Conservation (phyloP, 2,797 vertebrate genomes). For the Poecilia gillii region DNA sequence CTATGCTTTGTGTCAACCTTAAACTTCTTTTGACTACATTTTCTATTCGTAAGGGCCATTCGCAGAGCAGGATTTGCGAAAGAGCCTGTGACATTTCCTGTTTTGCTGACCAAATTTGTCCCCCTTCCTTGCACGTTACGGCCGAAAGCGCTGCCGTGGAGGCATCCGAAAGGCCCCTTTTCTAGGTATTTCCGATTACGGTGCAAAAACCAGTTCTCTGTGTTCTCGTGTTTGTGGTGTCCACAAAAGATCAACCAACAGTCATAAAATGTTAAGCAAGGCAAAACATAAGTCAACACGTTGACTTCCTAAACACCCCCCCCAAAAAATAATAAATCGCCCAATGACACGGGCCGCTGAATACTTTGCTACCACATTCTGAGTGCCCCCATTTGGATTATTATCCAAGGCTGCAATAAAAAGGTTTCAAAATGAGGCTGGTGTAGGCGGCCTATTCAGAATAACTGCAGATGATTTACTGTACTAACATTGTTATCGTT, state of each 20-base stretch:
- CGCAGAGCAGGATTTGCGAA: conserved; percentile 27
- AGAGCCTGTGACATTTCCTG: conserved; percentile 38
- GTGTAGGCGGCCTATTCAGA: background rate
- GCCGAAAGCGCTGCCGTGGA: conserved; percentile 24
- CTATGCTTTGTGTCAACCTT: conserved; percentile 33
- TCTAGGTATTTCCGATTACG: conserved; percentile 49
- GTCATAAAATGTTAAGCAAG: conserved; percentile 36
- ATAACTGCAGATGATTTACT: background rate
- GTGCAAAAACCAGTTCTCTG: conserved; percentile 63
- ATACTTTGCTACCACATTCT: conserved; percentile 10
- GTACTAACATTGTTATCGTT: conserved; percentile 3
- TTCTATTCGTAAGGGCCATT: conserved; percentile 22
- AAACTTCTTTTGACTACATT: conserved; percentile 41
- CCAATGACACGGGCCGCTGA: conserved; percentile 26
- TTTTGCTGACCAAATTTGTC: conserved; percentile 38
- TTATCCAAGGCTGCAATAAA: conserved; percentile 16
- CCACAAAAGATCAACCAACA: conserved; percentile 61
- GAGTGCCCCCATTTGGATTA: conserved; percentile 20
- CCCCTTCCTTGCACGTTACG: conserved; percentile 21
- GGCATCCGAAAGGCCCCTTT: conserved; percentile 34
- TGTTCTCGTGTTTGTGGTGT: conserved; percentile 55
- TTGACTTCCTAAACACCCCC: conserved; percentile 41
- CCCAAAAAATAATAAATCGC: conserved; percentile 30
- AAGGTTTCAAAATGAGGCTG: conserved; percentile 28
- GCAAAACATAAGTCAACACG: conserved; percentile 50